Conservation (phyloP, 2,888 invertebrate genomes). For the Pristionchus japonicus region DNA sequence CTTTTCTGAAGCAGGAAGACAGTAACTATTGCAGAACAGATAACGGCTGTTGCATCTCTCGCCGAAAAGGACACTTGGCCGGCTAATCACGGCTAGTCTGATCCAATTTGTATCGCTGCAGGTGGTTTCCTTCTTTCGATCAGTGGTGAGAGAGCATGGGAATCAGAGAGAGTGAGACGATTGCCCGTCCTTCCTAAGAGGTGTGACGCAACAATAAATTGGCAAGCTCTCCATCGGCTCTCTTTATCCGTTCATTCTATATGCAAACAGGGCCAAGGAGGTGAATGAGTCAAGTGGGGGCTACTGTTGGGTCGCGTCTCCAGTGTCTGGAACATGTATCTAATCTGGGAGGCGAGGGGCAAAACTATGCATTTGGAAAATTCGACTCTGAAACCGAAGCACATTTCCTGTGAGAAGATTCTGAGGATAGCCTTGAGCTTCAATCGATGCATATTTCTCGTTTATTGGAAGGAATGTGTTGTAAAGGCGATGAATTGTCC, state of each 20-base stretch:
- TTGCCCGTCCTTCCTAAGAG: background rate
- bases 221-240: background rate
- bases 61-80: constrained; percentile 20
- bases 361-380: too few species aligned
- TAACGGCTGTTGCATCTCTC: background rate
- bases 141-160: background rate
- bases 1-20: background rate
- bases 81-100: background rate
- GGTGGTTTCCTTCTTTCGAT: background rate
- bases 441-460: too few species aligned
- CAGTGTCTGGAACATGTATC: too few species aligned
- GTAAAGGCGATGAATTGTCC: too few species aligned
- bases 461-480: too few species aligned
- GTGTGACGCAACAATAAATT: constrained; percentile 17
- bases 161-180: constrained; percentile 5
- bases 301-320: too few species aligned
- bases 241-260: constrained; percentile 13
- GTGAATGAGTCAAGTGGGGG: constrained; percentile 24
- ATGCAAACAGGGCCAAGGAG: background rate
- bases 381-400: too few species aligned
- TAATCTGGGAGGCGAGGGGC: too few species aligned
- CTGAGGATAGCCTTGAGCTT: too few species aligned
- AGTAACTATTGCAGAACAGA: background rate
- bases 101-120: constrained; percentile 29
- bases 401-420: too few species aligned